Conservation (phyloP, 2,888 invertebrate species). For the Drosophila tripunctata region DNA sequence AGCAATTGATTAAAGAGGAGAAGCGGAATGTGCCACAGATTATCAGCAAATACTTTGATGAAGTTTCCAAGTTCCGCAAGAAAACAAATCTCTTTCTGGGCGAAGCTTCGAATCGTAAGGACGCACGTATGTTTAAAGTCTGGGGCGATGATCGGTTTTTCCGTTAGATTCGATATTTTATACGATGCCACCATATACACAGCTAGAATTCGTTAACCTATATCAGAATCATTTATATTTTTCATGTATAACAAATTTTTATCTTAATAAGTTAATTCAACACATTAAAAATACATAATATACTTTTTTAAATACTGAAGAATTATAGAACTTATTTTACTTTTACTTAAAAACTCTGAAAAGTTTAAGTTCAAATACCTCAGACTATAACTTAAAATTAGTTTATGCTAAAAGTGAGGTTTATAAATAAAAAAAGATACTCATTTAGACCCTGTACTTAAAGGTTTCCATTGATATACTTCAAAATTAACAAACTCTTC, state of each 20-base stretch:
- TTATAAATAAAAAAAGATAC: too few relatives aligned
- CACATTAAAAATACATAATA: background rate
- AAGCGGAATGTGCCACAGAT: background rate
- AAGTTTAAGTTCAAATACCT: too few relatives aligned
- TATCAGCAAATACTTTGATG: slow-evolving; percentile 6
- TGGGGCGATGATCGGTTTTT: background rate
- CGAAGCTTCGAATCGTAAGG: background rate
- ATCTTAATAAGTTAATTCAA: background rate
- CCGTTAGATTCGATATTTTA: background rate
- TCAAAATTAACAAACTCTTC: too few relatives aligned
- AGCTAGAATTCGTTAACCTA: background rate
- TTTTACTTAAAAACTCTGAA: too few relatives aligned
- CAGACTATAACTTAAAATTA: too few relatives aligned
- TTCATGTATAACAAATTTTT: background rate
- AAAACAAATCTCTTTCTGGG: background rate
- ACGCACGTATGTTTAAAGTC: background rate
- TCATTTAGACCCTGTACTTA: too few relatives aligned
- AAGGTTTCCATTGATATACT: too few relatives aligned
- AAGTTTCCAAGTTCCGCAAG: slow-evolving; percentile 10
- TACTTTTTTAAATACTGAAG: background rate
- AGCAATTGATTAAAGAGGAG: background rate
- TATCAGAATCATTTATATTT: too few relatives aligned
- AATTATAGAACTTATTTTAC: too few relatives aligned
- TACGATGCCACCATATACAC: background rate
- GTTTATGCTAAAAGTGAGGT: too few relatives aligned